These are phyloP conservation scores for Apodemus sylvaticus DNA, from an alignment of 2,113 vertebrate genomes.

Conservation along the genomic window DNA sequence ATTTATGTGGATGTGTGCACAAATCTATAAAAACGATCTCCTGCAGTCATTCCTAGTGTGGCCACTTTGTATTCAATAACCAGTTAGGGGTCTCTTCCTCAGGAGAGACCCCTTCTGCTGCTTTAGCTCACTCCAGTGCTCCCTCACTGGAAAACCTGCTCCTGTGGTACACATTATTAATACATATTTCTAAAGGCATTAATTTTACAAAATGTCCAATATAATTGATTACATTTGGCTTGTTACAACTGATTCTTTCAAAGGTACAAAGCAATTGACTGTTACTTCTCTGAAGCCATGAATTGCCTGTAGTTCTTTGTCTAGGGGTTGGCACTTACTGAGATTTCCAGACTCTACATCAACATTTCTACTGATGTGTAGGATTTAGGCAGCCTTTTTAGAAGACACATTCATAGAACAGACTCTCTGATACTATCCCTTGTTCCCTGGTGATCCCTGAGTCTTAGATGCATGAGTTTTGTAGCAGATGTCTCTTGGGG, in stretches of 20 bases:
- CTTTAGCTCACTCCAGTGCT: neutral
- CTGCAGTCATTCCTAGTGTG: neutral
- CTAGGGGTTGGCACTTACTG: neutral
- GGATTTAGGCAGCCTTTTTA: neutral
- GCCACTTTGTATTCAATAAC: neutral
- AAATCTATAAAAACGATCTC: neutral
- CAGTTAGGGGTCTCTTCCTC: neutral
- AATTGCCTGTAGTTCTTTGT: neutral
- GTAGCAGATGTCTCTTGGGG: neutral
- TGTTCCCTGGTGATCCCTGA: neutral
- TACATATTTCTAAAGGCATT: slow-evolving; percentile 45
- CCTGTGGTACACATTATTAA: slow-evolving; percentile 47
- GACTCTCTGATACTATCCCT: neutral
- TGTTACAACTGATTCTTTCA: slow-evolving; percentile 63
- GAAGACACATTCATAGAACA: neutral
- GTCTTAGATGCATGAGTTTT: neutral
- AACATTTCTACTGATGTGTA: neutral
- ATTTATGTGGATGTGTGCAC: too few relatives aligned
- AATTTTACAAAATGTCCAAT: slow-evolving; percentile 72
- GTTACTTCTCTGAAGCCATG: neutral
- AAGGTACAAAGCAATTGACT: slow-evolving; percentile 47
- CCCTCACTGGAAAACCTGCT: slow-evolving; percentile 5
- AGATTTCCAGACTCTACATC: neutral
- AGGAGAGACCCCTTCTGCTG: neutral
- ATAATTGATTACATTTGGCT: slow-evolving; percentile 78